These are phyloP conservation scores for Danio aesculapii DNA, from an alignment of 2,797 vertebrate species.

Conservation along the genomic window DNA sequence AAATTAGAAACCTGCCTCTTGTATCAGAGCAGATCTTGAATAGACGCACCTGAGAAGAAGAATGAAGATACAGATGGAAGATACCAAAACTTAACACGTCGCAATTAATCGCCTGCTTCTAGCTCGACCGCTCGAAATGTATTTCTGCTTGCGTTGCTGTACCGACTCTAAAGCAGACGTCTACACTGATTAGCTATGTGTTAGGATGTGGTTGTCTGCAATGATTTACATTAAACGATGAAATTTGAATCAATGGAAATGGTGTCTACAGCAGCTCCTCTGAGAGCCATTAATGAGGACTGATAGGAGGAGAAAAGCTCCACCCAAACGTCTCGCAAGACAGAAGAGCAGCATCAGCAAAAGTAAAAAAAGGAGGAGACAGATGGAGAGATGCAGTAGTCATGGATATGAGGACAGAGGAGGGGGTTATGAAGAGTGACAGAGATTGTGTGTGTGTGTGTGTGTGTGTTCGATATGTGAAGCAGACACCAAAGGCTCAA, in stretches of 20 bases:
- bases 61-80: conserved; percentile 9
- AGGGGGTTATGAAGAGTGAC: neutral
- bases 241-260: conserved; percentile 39
- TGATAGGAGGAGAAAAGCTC: neutral
- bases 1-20: conserved; percentile 46
- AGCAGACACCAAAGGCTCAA: conserved; percentile 31
- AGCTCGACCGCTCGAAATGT: conserved; percentile 35
- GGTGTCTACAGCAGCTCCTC: conserved; percentile 6
- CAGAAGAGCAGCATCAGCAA: conserved; percentile 9
- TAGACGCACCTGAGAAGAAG: neutral
- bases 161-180: conserved; percentile 33
- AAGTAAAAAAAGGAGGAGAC: neutral
- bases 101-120: conserved; percentile 43
- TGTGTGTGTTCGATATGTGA: conserved; percentile 13
- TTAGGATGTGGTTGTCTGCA: conserved; percentile 1
- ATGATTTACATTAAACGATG: conserved; percentile 46
- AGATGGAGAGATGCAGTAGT: neutral
- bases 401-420: neutral
- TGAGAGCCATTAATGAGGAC: conserved; percentile 7
- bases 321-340: conserved; percentile 3
- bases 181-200: conserved; percentile 28
- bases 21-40: conserved; percentile 3
- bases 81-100: conserved; percentile 10
- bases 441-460: neutral
- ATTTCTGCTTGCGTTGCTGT: conserved; percentile 35